These are phyloP conservation scores for Wasmannia auropunctata DNA, from an alignment of 1,140 invertebrate genomes.

Conservation along the genomic window DNA sequence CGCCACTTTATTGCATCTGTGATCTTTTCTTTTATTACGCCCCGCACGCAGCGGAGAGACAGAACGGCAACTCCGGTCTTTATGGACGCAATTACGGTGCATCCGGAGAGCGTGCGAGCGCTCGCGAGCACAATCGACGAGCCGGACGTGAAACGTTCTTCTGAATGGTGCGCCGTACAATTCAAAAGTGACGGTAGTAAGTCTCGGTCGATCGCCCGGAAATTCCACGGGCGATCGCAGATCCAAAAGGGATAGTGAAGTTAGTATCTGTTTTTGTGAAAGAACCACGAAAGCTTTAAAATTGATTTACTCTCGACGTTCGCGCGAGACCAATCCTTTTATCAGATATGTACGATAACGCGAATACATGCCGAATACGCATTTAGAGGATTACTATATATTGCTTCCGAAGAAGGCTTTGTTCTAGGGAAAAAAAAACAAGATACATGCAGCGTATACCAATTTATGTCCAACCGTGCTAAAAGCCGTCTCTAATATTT, in stretches of 20 bases:
- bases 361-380: neutral
- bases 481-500: constrained; percentile 33
- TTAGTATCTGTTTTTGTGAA: constrained; percentile 15
- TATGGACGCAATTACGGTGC: constrained; percentile 65
- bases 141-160: constrained; percentile 54
- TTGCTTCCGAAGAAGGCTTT: neutral
- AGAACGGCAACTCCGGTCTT: constrained; percentile 49
- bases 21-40: constrained; percentile 69
- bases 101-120: constrained; percentile 42
- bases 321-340: neutral
- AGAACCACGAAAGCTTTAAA: neutral
- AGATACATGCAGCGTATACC: neutral
- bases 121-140: constrained; percentile 56
- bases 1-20: constrained; percentile 65
- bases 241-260: neutral
- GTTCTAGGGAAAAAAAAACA: neutral
- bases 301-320: constrained; percentile 4
- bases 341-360: neutral
- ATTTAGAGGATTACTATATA: constrained; percentile 18
- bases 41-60: constrained; percentile 48
- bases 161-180: constrained; percentile 25
- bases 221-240: constrained; percentile 40
- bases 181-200: constrained; percentile 55
- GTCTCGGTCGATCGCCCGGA: constrained; percentile 47
- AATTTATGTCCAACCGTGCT: neutral